Conservation (phyloP, 2,113 vertebrate genomes). For the Dipodomys ordii region DNA sequence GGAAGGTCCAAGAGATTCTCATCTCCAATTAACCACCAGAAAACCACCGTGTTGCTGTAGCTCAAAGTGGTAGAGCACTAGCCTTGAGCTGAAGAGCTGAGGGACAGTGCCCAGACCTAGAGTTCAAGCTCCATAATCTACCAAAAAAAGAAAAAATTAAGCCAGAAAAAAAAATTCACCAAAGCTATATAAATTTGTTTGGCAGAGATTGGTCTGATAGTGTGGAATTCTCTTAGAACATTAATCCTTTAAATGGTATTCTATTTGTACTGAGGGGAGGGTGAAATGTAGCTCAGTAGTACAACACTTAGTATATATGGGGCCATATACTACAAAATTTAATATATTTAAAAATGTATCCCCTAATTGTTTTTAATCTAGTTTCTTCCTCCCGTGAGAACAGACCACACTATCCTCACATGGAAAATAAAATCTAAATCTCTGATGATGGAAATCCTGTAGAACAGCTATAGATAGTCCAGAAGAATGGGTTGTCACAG, state of each 20-base stretch:
- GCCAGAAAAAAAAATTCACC: too few relatives aligned
- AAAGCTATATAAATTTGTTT: background rate
- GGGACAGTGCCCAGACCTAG: too few relatives aligned
- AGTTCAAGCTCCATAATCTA: too few relatives aligned
- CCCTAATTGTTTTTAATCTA: background rate
- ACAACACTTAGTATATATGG: background rate
- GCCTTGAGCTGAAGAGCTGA: too few relatives aligned
- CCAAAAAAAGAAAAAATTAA: too few relatives aligned
- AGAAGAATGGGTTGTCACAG: constrained; percentile 6
- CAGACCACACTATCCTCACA: constrained; percentile 39
- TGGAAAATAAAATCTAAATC: constrained; percentile 49
- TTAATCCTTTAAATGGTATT: background rate
- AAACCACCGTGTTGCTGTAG: too few relatives aligned
- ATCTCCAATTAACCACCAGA: too few relatives aligned
- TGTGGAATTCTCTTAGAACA: background rate
- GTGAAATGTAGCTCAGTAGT: too few relatives aligned
- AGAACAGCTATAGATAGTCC: background rate
- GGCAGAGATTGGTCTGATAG: background rate
- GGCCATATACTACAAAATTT: background rate
- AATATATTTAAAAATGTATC: background rate
- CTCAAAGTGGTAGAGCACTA: too few relatives aligned
- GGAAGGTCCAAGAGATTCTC: too few relatives aligned
- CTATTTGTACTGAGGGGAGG: background rate
- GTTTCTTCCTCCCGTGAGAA: background rate
- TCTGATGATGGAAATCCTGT: constrained; percentile 18